Conservation (phyloP, 1,140 invertebrate genomes). For the Zaprionus africanus region DNA sequence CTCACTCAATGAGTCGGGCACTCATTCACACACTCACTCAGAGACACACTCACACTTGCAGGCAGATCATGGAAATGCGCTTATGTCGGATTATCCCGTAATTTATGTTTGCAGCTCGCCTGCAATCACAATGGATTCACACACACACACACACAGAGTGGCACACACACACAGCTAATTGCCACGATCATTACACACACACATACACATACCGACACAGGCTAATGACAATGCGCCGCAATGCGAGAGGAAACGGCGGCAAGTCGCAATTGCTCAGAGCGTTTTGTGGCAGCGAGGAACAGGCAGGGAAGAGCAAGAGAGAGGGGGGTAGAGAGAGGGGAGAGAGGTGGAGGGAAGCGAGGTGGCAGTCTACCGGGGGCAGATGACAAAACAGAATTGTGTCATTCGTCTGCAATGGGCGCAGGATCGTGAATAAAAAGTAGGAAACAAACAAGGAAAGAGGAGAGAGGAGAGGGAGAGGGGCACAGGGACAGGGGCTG, state of each 20-base stretch:
- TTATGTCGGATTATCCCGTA: slow-evolving; percentile 81
- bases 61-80: slow-evolving; percentile 77
- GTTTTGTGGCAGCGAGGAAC: slow-evolving; percentile 37
- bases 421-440: slow-evolving; percentile 61
- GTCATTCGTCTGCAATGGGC: slow-evolving; percentile 59
- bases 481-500: slow-evolving; percentile 17
- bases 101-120: slow-evolving; percentile 70
- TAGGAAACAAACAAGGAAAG: slow-evolving; percentile 33
- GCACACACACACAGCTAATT: slow-evolving; percentile 60
- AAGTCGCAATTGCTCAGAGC: slow-evolving; percentile 48
- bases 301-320: background rate
- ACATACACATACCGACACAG: slow-evolving; percentile 26
- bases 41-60: slow-evolving; percentile 22
- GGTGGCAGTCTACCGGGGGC: slow-evolving; percentile 35
- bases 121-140: slow-evolving; percentile 66
- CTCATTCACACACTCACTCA: slow-evolving; percentile 23
- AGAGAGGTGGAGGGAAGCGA: background rate
- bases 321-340: slow-evolving; percentile 1
- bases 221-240: slow-evolving; percentile 72
- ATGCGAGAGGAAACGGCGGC: slow-evolving; percentile 56
- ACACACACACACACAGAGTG: slow-evolving; percentile 22
- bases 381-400: slow-evolving; percentile 83
- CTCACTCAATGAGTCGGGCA: slow-evolving; percentile 15
- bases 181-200: slow-evolving; percentile 71
- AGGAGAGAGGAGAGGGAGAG: background rate